Evolutionary conservation across 2,888 invertebrate species (phyloP).

Genomic region (Ornithoptera alexandrae): DNA sequence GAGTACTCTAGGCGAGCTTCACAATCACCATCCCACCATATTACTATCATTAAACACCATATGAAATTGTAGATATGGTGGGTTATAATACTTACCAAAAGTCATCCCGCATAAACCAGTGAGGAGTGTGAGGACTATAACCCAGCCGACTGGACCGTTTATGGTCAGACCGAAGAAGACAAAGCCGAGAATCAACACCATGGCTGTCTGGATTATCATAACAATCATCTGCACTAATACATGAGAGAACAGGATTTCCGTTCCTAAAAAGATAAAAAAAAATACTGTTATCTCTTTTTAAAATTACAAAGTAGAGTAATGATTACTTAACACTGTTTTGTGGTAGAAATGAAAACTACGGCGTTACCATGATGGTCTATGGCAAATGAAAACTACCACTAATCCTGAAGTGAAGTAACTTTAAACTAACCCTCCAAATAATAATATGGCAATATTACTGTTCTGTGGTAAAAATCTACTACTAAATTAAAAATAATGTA

Average conservation of each 20-base stretch:
- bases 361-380: too few species aligned
- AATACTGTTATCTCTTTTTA: background rate
- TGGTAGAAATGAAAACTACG: too few species aligned
- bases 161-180: constrained; percentile 88
- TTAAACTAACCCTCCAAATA: too few species aligned
- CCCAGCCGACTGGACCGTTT: constrained; percentile 86
- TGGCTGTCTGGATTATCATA: constrained; percentile 89
- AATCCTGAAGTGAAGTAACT: too few species aligned
- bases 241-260: constrained; percentile 93
- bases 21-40: too few species aligned
- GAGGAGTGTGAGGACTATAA: constrained; percentile 86
- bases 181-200: constrained; percentile 89
- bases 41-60: too few species aligned
- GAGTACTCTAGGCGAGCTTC: too few species aligned
- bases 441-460: too few species aligned
- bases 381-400: too few species aligned
- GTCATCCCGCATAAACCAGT: constrained; percentile 97
- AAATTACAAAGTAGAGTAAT: too few species aligned
- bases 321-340: too few species aligned
- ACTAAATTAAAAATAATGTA: background rate
- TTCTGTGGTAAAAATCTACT: background rate
- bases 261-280: constrained; percentile 61
- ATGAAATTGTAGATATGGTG: too few species aligned
- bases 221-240: constrained; percentile 93
- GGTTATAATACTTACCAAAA: constrained; percentile 82